Evolutionary conservation across 2,113 vertebrate species (phyloP).

Genomic region (Thunnus maccoyii): DNA sequence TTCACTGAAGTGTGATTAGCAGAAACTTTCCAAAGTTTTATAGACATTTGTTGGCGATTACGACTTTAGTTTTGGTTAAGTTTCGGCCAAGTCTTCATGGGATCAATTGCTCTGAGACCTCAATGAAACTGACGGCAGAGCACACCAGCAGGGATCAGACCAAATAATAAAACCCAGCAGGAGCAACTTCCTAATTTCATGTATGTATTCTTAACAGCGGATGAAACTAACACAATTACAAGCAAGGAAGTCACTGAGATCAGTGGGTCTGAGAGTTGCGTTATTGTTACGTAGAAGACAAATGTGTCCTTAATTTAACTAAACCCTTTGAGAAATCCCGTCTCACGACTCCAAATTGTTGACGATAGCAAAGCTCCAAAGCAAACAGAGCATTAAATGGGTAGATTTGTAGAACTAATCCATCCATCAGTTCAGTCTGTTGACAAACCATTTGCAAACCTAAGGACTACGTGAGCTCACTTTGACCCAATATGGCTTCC

Average conservation of each 20-base stretch:
- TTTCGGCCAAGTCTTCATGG: too few relatives aligned
- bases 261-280: neutral
- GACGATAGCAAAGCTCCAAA: constrained; percentile 52
- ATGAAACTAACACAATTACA: constrained; percentile 15
- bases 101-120: too few relatives aligned
- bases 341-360: constrained; percentile 46
- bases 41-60: too few relatives aligned
- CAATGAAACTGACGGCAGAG: too few relatives aligned
- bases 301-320: constrained; percentile 55
- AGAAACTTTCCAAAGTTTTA: too few relatives aligned
- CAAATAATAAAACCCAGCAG: neutral
- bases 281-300: constrained; percentile 34
- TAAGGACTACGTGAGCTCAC: constrained; percentile 22
- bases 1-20: too few relatives aligned
- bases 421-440: constrained; percentile 35
- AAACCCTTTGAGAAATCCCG: constrained; percentile 23
- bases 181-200: constrained; percentile 37
- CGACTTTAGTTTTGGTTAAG: too few relatives aligned
- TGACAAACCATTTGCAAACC: constrained; percentile 31
- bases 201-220: constrained; percentile 34
- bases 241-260: neutral
- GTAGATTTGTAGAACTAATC: constrained; percentile 32
- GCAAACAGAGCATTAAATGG: constrained; percentile 44
- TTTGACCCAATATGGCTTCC: neutral
- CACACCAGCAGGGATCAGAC: neutral